phyloP scores from a whole-genome alignment of 53 echinoderm and acorn worm species.

The Echinarachnius parma region DNA sequence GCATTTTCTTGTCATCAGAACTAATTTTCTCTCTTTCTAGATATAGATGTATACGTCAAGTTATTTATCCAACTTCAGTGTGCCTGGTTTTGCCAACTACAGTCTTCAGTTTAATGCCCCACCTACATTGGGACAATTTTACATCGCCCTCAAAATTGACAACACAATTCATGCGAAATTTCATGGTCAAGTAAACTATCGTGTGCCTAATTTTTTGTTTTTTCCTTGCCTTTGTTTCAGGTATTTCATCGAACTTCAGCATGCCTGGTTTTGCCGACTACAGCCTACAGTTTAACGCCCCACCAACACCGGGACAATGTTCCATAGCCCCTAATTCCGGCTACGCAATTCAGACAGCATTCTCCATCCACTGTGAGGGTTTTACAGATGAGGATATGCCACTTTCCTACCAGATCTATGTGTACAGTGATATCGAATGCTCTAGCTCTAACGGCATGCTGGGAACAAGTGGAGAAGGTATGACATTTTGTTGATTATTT shows the following conservation, averaged over 20 bases:
- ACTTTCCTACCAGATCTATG: slow-evolving; percentile 32
- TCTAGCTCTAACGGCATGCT: not conserved
- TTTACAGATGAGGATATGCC: slow-evolving; percentile 56
- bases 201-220: not conserved
- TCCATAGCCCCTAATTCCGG: slow-evolving; percentile 41
- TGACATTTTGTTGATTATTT: too few species aligned
- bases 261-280: slow-evolving; percentile 49
- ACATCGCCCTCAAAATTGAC: not conserved
- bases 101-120: too few species aligned
- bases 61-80: too few species aligned
- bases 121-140: too few species aligned
- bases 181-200: too few species aligned
- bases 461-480: not conserved
- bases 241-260: slow-evolving; percentile 14
- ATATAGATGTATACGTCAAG: too few species aligned
- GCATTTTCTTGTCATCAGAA: too few species aligned
- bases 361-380: slow-evolving; percentile 49
- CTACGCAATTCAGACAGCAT: slow-evolving; percentile 55
- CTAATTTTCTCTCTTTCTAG: too few species aligned
- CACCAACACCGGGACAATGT: slow-evolving; percentile 61
- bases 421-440: not conserved
- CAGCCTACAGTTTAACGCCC: slow-evolving; percentile 44
- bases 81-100: too few species aligned
- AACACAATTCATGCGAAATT: not conserved
- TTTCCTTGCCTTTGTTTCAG: not conserved